These are phyloP conservation scores for Orbicella faveolata DNA, from an alignment of 64 coral and sea anemone species.

Conservation along the genomic window DNA sequence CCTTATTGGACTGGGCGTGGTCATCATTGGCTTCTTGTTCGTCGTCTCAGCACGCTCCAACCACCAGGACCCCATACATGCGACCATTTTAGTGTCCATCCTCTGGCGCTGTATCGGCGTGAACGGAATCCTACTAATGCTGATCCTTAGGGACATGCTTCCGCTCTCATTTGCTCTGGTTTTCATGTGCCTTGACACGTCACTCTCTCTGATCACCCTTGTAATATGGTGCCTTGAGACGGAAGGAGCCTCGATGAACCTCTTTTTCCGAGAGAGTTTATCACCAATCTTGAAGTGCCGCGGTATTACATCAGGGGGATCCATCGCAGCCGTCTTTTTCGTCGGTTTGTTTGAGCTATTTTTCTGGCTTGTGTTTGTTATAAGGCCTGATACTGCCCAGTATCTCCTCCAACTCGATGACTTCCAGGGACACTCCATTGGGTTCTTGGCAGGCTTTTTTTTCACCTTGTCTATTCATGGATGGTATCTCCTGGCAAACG, in stretches of 20 bases:
- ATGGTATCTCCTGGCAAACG: conserved; percentile 47
- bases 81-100: conserved; percentile 33
- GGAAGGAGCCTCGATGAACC: neutral
- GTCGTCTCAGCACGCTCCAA: conserved; percentile 42
- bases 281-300: neutral
- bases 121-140: conserved; percentile 35
- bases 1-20: conserved; percentile 35
- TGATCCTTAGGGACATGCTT: conserved; percentile 27
- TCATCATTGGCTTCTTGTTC: conserved; percentile 44
- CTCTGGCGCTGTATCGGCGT: conserved; percentile 23
- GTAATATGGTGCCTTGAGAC: conserved; percentile 55
- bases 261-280: conserved; percentile 19
- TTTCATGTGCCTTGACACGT: conserved; percentile 50
- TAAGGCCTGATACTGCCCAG: conserved; percentile 36
- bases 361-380: conserved; percentile 37
- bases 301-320: neutral
- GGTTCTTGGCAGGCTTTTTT: conserved; percentile 48
- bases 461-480: conserved; percentile 47
- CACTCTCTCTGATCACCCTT: conserved; percentile 23
- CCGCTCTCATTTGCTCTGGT: conserved; percentile 44
- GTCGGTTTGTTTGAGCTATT: conserved; percentile 34
- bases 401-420: conserved; percentile 18
- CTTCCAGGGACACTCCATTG: conserved; percentile 1
- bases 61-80: conserved; percentile 1
- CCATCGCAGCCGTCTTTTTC: conserved; percentile 18